Base-by-base conservation (phyloP, 2,797 vertebrate genomes). In the Octomys mimax region DNA sequence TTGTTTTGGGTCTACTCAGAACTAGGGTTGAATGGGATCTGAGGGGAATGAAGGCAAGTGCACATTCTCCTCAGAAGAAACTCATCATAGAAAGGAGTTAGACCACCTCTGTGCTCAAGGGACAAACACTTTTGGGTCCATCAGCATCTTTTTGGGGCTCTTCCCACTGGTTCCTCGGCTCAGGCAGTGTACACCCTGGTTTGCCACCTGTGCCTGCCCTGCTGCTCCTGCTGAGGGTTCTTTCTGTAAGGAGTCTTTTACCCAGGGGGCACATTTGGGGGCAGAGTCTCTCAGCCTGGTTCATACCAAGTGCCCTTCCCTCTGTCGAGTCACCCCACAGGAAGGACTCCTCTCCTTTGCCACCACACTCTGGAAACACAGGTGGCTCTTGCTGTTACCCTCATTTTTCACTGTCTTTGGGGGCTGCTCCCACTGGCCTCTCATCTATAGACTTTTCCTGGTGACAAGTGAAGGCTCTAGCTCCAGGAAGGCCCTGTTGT, bases 391-490 rank as follows among this genome's bases (percentile, higher is more conserved):
- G 21, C 28, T 0, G 16, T 57, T 66, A 66, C 14, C 21, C 12
- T 18, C 1, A 6, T 4, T 31, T 66, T 11, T 49, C 0, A 0
- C 28, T 26, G 11, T 21, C 52, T 6, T 33, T 49, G 31, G 12
- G 10, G 24, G 21, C 16, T 26, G 39, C 82, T 88, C 61, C 66
- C 21, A 46, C 9, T 0, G 4, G 31, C 42, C 36, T 88, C n/a
- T 61, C 70, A 11, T 33, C 61, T 82, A 52, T 36, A 80, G 71
- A 81, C 3, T n/a, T 66, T 66, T 57, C 84, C 46, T 2, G 21
- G 28, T 36, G 5, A 70, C 22, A 70, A 12, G 13, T 11, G 64
- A 54, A 46, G 80, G 71, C 46, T 42, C 64, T 13, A 64, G 49
- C 49, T 49, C 49, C 49, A 1, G 75, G 22, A 54, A 90, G 46